A percentile compares a stretch with the other conserved stretches of the same genome.
Evolutionary conservation across 2,797 vertebrate genomes (phyloP).

Genomic region (Helicolenus hilgendorfi): DNA sequence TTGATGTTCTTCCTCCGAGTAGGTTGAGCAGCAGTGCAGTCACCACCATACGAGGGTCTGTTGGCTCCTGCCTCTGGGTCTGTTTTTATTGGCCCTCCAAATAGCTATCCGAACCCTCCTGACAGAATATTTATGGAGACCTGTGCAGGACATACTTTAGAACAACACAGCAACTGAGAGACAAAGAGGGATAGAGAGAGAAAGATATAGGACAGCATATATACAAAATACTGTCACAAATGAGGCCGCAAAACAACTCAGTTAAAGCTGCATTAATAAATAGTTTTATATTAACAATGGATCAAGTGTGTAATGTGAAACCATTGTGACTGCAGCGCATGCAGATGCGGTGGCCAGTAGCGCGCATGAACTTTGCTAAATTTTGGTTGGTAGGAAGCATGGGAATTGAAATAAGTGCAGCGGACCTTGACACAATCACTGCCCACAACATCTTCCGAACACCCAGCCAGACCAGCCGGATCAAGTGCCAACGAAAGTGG

Average conservation of each 20-base stretch:
- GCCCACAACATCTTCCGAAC: not conserved
- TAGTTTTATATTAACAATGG: not conserved
- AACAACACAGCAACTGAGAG: not conserved
- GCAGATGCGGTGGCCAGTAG: not conserved
- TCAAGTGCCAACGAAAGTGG: not conserved
- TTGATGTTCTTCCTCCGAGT: conserved; percentile 21
- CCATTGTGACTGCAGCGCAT: not conserved
- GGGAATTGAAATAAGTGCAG: not conserved
- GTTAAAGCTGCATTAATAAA: not conserved
- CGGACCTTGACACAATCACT: not conserved
- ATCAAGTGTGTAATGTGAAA: not conserved
- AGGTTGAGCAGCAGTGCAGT: conserved; percentile 30
- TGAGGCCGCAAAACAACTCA: not conserved
- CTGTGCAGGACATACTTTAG: conserved; percentile 29
- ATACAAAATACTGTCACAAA: not conserved
- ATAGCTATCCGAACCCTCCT: conserved; percentile 26
- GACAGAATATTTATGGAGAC: conserved; percentile 55
- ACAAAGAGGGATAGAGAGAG: not conserved
- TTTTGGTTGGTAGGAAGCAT: not conserved
- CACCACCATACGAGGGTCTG: not conserved
- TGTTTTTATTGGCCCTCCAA: conserved; percentile 55
- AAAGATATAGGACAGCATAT: not conserved
- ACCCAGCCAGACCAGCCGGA: not conserved
- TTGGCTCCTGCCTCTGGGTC: conserved; percentile 42
- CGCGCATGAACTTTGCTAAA: not conserved